Evolutionary conservation across 2,113 vertebrate genomes (phyloP).

Genomic region (Stigmatopora argus): DNA sequence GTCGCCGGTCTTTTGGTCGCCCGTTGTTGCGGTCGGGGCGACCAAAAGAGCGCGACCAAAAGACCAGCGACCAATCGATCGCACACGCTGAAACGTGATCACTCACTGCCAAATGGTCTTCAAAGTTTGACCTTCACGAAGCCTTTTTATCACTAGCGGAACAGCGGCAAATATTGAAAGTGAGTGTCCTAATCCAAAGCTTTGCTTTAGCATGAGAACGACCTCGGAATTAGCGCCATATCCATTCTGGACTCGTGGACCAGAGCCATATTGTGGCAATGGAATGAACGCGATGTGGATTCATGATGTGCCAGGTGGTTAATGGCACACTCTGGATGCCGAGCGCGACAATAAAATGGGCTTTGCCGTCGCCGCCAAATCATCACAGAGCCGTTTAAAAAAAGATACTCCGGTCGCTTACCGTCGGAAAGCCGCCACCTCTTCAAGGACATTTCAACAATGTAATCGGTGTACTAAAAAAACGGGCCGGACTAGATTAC

Average conservation of each 20-base stretch:
- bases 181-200: background rate
- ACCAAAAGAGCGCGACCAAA: too few species aligned
- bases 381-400: constrained; percentile 38
- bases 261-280: background rate
- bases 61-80: too few species aligned
- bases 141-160: background rate
- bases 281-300: constrained; percentile 22
- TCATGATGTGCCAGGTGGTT: constrained; percentile 54
- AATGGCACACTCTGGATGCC: constrained; percentile 34
- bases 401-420: constrained; percentile 16
- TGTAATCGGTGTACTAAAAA: constrained; percentile 19
- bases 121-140: background rate
- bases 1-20: too few species aligned
- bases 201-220: background rate
- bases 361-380: constrained; percentile 32
- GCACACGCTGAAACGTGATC: too few species aligned
- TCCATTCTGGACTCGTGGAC: background rate
- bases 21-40: too few species aligned
- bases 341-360: constrained; percentile 32
- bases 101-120: background rate
- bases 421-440: constrained; percentile 26
- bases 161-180: background rate
- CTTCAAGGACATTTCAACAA: constrained; percentile 39
- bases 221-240: background rate
- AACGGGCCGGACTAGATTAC: constrained; percentile 26